phyloP scores from a whole-genome alignment of 1,140 invertebrate species.

The Drosophila subpulchrella region DNA sequence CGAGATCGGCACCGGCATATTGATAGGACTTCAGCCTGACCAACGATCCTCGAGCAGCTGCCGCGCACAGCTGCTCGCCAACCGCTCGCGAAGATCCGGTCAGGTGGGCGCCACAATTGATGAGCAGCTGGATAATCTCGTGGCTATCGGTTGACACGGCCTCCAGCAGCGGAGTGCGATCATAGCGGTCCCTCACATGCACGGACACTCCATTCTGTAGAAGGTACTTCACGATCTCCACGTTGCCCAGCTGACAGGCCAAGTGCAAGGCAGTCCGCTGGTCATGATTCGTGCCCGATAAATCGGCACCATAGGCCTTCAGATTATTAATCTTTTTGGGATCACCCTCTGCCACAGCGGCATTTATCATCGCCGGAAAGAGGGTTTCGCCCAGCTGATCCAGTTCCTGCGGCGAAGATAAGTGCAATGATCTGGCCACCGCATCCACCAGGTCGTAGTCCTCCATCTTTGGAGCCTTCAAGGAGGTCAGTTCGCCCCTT shows the following conservation, averaged over 20 bases:
- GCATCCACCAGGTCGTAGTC: constrained; percentile 87
- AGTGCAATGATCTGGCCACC: constrained; percentile 88
- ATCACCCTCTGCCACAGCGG: constrained; percentile 89
- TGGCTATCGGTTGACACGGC: constrained; percentile 88
- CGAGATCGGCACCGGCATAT: constrained; percentile 88
- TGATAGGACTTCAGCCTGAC: constrained; percentile 86
- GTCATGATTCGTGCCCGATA: constrained; percentile 92
- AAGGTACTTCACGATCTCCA: constrained; percentile 89
- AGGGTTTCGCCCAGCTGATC: constrained; percentile 90
- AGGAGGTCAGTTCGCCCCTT: constrained; percentile 86
- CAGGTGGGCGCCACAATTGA: constrained; percentile 88
- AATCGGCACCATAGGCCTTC: constrained; percentile 88
- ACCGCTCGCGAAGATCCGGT: constrained; percentile 85
- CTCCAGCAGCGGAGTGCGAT: constrained; percentile 87
- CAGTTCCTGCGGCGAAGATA: constrained; percentile 89
- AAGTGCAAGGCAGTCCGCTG: constrained; percentile 92
- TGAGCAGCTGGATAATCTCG: constrained; percentile 87
- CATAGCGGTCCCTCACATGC: constrained; percentile 87
- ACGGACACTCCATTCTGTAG: constrained; percentile 93
- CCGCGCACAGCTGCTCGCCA: constrained; percentile 87
- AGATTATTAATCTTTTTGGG: constrained; percentile 85
- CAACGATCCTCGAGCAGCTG: constrained; percentile 86
- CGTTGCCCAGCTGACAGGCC: constrained; percentile 90
- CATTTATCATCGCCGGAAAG: constrained; percentile 91
- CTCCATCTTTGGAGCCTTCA: constrained; percentile 80